These are phyloP conservation scores for Bimastos eiseni DNA, from an alignment of 2,888 invertebrate species.

Conservation along the genomic window DNA sequence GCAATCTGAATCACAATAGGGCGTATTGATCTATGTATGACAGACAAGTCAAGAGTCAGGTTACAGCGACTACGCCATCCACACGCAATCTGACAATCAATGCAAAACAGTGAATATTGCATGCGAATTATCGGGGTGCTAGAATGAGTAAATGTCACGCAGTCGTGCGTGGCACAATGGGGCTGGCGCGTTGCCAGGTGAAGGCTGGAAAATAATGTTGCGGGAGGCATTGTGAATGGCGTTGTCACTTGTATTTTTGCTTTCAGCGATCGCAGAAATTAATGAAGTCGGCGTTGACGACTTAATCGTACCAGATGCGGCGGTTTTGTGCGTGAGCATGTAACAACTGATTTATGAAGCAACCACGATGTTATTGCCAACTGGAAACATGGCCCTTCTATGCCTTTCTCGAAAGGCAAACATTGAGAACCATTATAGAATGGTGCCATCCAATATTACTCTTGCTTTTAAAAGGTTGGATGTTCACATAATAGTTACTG, in stretches of 20 bases:
- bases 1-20: constrained; percentile 24
- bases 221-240: not conserved
- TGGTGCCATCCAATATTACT: not conserved
- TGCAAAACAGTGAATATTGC: constrained; percentile 8
- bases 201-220: constrained; percentile 13
- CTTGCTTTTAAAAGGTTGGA: not conserved
- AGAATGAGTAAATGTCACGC: constrained; percentile 15
- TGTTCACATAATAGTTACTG: not conserved
- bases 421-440: not conserved
- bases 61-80: constrained; percentile 16
- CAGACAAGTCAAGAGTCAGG: constrained; percentile 24
- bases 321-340: not conserved
- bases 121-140: constrained; percentile 25
- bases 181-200: constrained; percentile 18
- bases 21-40: constrained; percentile 9
- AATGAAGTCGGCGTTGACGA: not conserved
- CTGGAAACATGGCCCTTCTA: not conserved
- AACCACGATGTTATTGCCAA: not conserved
- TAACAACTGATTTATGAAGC: constrained; percentile 13
- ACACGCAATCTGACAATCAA: constrained; percentile 24
- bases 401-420: not conserved
- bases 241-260: not conserved
- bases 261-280: constrained; percentile 4
- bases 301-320: constrained; percentile 8
- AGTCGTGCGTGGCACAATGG: constrained; percentile 24